Percentiles rank a stretch among this genome's conserved stretches.
Conservation (phyloP, 2,797 vertebrate genomes). For the Molossus alvarezi region DNA sequence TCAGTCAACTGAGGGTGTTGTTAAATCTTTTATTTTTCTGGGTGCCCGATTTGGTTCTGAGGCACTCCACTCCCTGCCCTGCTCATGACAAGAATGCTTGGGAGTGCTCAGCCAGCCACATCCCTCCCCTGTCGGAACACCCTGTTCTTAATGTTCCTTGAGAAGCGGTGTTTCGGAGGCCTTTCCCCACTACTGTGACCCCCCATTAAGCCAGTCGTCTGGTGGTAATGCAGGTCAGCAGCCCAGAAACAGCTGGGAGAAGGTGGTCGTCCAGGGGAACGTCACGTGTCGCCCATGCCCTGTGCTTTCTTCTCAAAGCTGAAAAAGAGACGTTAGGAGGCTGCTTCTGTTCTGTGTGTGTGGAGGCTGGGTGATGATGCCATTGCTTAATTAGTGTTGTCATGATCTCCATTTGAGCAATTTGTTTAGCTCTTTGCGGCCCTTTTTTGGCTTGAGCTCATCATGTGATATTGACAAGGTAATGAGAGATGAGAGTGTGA, state of each 20-base stretch:
- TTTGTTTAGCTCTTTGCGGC: conserved; percentile 66
- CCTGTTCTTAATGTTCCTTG: conserved; percentile 63
- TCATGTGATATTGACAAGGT: conserved; percentile 71
- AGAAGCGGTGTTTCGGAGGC: not conserved
- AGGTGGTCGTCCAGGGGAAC: not conserved
- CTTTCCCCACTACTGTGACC: not conserved
- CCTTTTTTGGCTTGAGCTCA: conserved; percentile 62
- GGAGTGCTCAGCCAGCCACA: conserved; percentile 82
- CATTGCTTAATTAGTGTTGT: conserved; percentile 66
- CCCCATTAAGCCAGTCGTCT: not conserved
- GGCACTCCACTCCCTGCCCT: conserved; percentile 79
- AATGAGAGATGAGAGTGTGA: conserved; percentile 16
- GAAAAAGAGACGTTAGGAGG: conserved; percentile 9
- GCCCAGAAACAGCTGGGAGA: not conserved
- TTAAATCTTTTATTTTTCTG: conserved; percentile 83
- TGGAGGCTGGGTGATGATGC: conserved; percentile 33
- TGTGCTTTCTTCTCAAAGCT: conserved; percentile 21
- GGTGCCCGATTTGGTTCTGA: conserved; percentile 71
- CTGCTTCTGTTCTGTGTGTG: not conserved
- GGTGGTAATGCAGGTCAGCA: not conserved
- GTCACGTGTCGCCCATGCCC: fast-evolving
- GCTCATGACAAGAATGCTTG: conserved; percentile 80
- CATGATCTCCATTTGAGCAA: conserved; percentile 59
- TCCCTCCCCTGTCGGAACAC: conserved; percentile 74
- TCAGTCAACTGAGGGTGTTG: conserved; percentile 80